These are phyloP conservation scores for Brachystomella parvula DNA, from an alignment of 1,140 invertebrate species.

Conservation along the genomic window DNA sequence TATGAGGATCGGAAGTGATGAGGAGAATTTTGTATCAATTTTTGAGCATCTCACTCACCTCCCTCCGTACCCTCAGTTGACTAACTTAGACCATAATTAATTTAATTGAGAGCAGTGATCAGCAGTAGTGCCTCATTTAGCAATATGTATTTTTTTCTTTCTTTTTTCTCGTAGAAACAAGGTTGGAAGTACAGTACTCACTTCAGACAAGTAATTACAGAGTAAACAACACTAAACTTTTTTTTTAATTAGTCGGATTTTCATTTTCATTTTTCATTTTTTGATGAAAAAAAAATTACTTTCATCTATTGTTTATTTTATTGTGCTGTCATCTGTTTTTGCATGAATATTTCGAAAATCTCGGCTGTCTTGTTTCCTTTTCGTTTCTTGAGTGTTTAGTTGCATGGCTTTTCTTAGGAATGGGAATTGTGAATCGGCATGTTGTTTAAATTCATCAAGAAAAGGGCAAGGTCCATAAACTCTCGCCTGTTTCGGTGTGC, in stretches of 20 bases:
- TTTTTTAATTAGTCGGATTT: too few relatives aligned
- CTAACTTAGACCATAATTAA: background rate
- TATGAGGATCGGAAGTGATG: background rate
- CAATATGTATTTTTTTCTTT: constrained; percentile 44
- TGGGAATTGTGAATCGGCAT: too few relatives aligned
- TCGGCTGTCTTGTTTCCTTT: background rate
- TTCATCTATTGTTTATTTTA: background rate
- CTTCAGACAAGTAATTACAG: constrained; percentile 82
- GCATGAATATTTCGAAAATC: background rate
- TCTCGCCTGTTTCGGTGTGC: too few relatives aligned
- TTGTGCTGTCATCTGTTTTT: background rate
- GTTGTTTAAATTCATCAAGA: too few relatives aligned
- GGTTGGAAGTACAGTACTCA: constrained; percentile 88
- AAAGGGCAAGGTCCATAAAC: too few relatives aligned
- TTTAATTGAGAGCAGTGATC: too few relatives aligned
- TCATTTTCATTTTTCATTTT: too few relatives aligned
- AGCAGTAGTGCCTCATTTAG: constrained; percentile 42
- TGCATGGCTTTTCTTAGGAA: constrained; percentile 1
- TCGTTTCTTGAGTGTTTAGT: constrained; percentile 1
- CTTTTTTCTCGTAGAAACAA: constrained; percentile 53
- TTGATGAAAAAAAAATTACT: too few relatives aligned
- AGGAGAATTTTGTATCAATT: background rate
- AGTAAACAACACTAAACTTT: constrained; percentile 15
- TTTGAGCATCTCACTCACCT: background rate
- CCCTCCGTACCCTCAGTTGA: background rate